phyloP scores from a whole-genome alignment of 2,888 invertebrate genomes.

The Pedicia rivosa region DNA sequence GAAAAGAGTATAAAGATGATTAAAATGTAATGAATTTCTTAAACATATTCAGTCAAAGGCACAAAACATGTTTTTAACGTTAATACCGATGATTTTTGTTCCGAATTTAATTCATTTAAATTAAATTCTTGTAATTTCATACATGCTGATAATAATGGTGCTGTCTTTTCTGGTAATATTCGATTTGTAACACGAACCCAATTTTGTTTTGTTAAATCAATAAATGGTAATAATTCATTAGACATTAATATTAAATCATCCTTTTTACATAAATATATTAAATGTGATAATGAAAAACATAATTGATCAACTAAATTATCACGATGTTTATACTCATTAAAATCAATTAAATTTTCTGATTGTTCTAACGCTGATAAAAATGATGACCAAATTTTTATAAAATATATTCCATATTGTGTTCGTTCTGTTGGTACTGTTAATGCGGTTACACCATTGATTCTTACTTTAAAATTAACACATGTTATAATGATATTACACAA shows the following conservation, averaged over 20 bases:
- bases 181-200: slow-evolving; percentile 28
- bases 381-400: slow-evolving; percentile 48
- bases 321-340: slow-evolving; percentile 70
- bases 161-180: slow-evolving; percentile 26
- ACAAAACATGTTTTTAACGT: slow-evolving; percentile 15
- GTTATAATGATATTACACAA: slow-evolving; percentile 49
- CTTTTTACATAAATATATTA: slow-evolving; percentile 40
- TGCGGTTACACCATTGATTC: slow-evolving; percentile 72
- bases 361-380: slow-evolving; percentile 59
- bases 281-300: slow-evolving; percentile 56
- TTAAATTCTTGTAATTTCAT: slow-evolving; percentile 15
- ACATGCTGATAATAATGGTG: slow-evolving; percentile 20
- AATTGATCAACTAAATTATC: slow-evolving; percentile 75
- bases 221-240: slow-evolving; percentile 17
- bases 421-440: slow-evolving; percentile 44
- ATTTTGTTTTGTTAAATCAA: slow-evolving; percentile 20
- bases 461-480: slow-evolving; percentile 76
- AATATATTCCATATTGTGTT: slow-evolving; percentile 45
- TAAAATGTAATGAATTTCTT: neutral
- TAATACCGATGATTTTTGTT: slow-evolving; percentile 15
- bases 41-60: slow-evolving; percentile 10
- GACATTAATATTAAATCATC: slow-evolving; percentile 40
- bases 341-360: slow-evolving; percentile 62
- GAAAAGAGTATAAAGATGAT: neutral
- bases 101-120: slow-evolving; percentile 10